A percentile compares a stretch with the other conserved stretches of the same genome.
These are phyloP conservation scores for Cettia cetti DNA, from an alignment of 2,113 vertebrate species.

Conservation along the genomic window DNA sequence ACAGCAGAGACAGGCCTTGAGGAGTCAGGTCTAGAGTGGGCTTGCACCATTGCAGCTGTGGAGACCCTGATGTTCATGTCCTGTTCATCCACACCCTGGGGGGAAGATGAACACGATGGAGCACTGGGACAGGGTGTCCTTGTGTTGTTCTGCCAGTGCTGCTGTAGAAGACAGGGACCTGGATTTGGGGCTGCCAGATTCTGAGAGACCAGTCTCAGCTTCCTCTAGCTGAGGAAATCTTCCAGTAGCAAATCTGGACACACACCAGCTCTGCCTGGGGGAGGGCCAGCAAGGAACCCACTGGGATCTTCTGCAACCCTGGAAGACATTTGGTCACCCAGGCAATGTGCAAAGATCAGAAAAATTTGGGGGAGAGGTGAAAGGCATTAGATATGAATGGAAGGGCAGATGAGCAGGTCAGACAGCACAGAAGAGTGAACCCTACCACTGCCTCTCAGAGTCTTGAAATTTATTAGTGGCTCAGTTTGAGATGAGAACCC, in stretches of 20 bases:
- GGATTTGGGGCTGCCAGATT: neutral
- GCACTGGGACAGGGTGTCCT: neutral
- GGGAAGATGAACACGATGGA: neutral
- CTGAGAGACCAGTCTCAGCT: neutral
- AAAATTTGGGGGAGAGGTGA: neutral
- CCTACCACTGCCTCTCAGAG: neutral
- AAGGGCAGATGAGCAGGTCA: neutral
- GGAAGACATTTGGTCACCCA: neutral
- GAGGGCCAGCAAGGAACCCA: neutral
- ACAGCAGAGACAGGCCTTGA: neutral
- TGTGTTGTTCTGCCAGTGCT: neutral
- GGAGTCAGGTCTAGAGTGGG: neutral
- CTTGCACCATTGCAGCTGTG: rapidly evolving
- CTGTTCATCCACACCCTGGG: neutral
- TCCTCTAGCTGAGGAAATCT: neutral
- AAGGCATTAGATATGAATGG: neutral
- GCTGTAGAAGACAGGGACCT: neutral
- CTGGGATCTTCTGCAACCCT: neutral
- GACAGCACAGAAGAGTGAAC: neutral
- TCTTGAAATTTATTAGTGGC: neutral
- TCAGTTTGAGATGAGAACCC: neutral
- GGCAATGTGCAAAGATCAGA: neutral
- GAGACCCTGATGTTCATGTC: neutral
- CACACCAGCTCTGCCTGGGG: neutral
- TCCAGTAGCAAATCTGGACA: neutral